A percentile compares a stretch with the other conserved stretches of the same genome.
These are phyloP conservation scores for Chloroceryle inda DNA, from an alignment of 2,797 vertebrate species.

Conservation along the genomic window DNA sequence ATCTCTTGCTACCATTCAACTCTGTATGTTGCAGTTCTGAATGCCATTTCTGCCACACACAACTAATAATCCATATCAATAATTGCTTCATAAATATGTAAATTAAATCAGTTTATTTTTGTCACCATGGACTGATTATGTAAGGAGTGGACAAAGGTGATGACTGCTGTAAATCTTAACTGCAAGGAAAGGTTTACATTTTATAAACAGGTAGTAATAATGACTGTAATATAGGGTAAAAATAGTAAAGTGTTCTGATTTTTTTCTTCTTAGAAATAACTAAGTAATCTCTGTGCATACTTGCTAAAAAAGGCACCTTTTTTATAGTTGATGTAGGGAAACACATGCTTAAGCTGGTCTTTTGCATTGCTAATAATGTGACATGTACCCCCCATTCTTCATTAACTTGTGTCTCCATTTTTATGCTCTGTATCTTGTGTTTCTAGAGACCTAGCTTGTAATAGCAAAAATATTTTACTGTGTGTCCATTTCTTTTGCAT, in stretches of 20 bases:
- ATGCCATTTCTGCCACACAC: slow-evolving; percentile 2
- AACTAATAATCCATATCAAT: slow-evolving; percentile 73
- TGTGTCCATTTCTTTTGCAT: slow-evolving; percentile 60
- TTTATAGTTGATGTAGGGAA: slow-evolving; percentile 77
- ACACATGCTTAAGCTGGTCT: slow-evolving; percentile 93
- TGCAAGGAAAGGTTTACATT: slow-evolving; percentile 74
- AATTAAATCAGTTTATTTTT: slow-evolving; percentile 82
- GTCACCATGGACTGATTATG: slow-evolving; percentile 70
- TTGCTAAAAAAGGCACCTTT: slow-evolving; percentile 80
- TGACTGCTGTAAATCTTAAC: slow-evolving; percentile 77
- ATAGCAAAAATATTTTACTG: slow-evolving; percentile 63
- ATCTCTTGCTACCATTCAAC: neutral
- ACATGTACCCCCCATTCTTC: slow-evolving; percentile 57
- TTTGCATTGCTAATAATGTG: slow-evolving; percentile 87
- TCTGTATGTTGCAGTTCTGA: slow-evolving; percentile 8
- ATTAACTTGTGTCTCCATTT: slow-evolving; percentile 78
- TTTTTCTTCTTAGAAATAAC: slow-evolving; percentile 68
- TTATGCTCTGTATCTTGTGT: slow-evolving; percentile 74
- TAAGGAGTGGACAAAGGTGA: slow-evolving; percentile 75
- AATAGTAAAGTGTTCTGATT: slow-evolving; percentile 64
- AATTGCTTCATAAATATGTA: slow-evolving; percentile 67
- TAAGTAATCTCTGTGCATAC: slow-evolving; percentile 77
- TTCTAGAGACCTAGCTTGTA: slow-evolving; percentile 75
- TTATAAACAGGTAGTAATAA: slow-evolving; percentile 75
- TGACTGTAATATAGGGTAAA: slow-evolving; percentile 79